These are phyloP conservation scores for Brienomyrus brachyistius DNA, from an alignment of 2,113 vertebrate species.

Conservation along the genomic window DNA sequence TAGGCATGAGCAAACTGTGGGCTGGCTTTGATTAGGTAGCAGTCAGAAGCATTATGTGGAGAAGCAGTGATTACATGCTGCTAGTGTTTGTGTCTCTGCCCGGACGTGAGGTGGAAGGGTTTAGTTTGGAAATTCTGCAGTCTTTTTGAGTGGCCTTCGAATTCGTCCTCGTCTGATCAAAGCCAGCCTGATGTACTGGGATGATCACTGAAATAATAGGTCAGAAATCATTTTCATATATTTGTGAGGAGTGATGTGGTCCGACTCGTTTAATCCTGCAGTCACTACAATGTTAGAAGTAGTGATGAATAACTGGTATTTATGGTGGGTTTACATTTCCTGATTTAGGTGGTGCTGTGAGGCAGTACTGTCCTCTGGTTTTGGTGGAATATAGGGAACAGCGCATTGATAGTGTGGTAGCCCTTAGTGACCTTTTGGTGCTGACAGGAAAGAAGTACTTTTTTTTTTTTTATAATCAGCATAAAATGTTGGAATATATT, in stretches of 20 bases:
- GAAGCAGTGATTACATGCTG: neutral
- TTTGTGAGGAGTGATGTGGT: neutral
- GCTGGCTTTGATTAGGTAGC: neutral
- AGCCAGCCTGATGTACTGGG: conserved; percentile 1
- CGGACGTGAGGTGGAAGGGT: neutral
- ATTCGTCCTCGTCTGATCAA: neutral
- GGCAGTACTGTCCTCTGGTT: neutral
- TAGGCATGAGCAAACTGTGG: neutral
- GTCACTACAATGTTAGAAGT: neutral
- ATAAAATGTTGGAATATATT: neutral
- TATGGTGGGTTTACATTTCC: neutral
- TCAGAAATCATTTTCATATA: neutral
- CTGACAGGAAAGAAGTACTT: neutral
- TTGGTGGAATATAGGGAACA: neutral
- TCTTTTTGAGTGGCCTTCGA: neutral
- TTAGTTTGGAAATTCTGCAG: neutral
- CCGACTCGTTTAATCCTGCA: neutral
- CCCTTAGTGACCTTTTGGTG: neutral
- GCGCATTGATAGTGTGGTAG: neutral
- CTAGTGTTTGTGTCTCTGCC: neutral
- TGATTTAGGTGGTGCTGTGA: neutral
- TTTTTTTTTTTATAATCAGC: neutral
- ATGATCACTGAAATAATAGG: conserved; percentile 1
- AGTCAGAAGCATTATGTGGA: neutral
- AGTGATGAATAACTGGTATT: neutral